Evolutionary conservation across 2,113 vertebrate species (phyloP).

Genomic region (Paracanthobrama guichenoti): DNA sequence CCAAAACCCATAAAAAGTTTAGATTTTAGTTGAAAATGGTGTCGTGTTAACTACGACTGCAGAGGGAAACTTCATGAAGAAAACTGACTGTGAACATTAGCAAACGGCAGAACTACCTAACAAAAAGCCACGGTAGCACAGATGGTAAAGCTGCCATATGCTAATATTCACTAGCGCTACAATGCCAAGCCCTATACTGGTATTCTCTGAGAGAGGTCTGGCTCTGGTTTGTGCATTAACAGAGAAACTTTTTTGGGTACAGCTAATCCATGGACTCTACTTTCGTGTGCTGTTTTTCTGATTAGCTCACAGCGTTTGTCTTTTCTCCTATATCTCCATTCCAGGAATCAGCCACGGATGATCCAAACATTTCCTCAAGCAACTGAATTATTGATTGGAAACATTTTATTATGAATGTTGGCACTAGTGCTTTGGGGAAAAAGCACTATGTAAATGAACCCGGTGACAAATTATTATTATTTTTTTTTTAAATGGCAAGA

Average conservation of each 20-base stretch:
- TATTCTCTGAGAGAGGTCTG: not conserved
- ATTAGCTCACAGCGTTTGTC: not conserved
- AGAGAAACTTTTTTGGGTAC: not conserved
- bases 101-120: not conserved
- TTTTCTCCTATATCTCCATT: not conserved
- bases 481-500: not conserved
- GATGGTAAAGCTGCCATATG: not conserved
- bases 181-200: not conserved
- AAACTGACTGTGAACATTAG: not conserved
- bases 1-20: too few species aligned
- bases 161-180: not conserved
- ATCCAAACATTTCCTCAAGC: slow-evolving; percentile 7
- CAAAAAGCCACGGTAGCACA: not conserved
- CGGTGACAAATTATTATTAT: not conserved
- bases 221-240: not conserved
- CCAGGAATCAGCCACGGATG: slow-evolving; percentile 12
- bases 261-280: not conserved
- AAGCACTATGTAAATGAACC: not conserved
- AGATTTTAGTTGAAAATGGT: too few species aligned
- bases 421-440: not conserved
- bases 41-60: not conserved
- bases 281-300: not conserved
- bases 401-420: slow-evolving; percentile 1
- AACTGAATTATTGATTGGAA: not conserved
- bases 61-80: not conserved